Percentiles rank a stretch among this genome's conserved stretches.
Evolutionary conservation across 2,113 vertebrate species (phyloP).

Genomic region (Gallinago undulata): DNA sequence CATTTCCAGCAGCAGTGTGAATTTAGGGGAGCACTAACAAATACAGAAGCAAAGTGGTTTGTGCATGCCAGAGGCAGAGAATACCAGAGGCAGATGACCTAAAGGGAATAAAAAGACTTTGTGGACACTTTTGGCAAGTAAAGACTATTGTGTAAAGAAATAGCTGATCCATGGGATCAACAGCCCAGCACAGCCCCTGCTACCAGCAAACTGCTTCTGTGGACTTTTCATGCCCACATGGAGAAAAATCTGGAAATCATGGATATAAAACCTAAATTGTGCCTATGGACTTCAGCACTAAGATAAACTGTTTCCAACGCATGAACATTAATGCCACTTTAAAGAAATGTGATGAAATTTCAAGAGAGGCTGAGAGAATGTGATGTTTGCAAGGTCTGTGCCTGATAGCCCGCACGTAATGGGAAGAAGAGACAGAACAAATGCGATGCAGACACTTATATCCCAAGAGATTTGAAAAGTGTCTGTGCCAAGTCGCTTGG

Average conservation of each 20-base stretch:
- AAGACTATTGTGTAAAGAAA: not conserved
- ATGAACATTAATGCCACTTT: not conserved
- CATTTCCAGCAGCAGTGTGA: not conserved
- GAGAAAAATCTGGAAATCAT: not conserved
- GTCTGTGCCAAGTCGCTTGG: not conserved
- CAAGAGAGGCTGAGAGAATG: not conserved
- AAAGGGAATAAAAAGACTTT: not conserved
- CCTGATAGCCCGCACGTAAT: not conserved
- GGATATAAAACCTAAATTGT: not conserved
- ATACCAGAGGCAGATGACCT: not conserved
- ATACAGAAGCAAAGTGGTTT: not conserved
- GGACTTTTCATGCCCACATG: accelerated
- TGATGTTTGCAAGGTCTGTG: not conserved
- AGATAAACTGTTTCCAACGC: not conserved
- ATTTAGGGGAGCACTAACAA: not conserved
- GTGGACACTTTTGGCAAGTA: not conserved
- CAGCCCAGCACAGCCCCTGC: not conserved
- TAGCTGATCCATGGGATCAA: not conserved
- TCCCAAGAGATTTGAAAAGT: not conserved
- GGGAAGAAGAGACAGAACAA: not conserved
- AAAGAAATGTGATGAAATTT: not conserved
- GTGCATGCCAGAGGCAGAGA: not conserved
- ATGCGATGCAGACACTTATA: not conserved
- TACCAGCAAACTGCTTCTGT: not conserved
- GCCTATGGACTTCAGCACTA: not conserved